phyloP scores from a whole-genome alignment of 2,888 invertebrate genomes.

The Orchesella flavescens region DNA sequence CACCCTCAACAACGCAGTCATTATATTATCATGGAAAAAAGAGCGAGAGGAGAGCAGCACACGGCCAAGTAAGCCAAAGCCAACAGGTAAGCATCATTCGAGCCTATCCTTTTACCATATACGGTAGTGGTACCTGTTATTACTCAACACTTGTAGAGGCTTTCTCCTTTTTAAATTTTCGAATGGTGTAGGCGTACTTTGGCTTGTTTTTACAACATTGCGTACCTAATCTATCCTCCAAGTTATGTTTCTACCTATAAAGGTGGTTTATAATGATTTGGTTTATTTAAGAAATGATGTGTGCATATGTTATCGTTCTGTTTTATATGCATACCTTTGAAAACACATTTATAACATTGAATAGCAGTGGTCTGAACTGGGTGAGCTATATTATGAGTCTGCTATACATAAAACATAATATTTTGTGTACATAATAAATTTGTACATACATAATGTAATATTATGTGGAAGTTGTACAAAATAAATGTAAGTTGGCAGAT shows the following conservation, averaged over 20 bases:
- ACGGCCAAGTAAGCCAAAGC: constrained; percentile 40
- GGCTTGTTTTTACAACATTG: constrained; percentile 5
- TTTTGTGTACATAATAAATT: too few relatives aligned
- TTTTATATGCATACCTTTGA: background rate
- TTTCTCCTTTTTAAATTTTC: constrained; percentile 72
- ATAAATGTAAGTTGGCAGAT: too few relatives aligned
- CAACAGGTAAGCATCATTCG: constrained; percentile 36
- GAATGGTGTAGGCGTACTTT: constrained; percentile 53
- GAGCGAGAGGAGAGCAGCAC: constrained; percentile 13
- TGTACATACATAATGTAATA: too few relatives aligned
- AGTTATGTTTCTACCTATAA: background rate
- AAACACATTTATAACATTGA: background rate
- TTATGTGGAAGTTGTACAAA: too few relatives aligned
- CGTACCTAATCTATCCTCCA: background rate
- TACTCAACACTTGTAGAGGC: constrained; percentile 69
- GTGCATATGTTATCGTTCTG: background rate
- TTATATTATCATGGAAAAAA: constrained; percentile 23
- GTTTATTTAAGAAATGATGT: too few relatives aligned
- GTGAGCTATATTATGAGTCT: background rate
- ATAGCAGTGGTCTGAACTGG: background rate
- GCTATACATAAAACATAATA: too few relatives aligned
- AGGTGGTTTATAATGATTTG: background rate
- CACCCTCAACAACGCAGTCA: constrained; percentile 7
- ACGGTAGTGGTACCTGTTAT: constrained; percentile 70
- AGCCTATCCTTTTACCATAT: constrained; percentile 66